phyloP scores from a whole-genome alignment of 2,113 vertebrate genomes.

The Aviceda subcristata region DNA sequence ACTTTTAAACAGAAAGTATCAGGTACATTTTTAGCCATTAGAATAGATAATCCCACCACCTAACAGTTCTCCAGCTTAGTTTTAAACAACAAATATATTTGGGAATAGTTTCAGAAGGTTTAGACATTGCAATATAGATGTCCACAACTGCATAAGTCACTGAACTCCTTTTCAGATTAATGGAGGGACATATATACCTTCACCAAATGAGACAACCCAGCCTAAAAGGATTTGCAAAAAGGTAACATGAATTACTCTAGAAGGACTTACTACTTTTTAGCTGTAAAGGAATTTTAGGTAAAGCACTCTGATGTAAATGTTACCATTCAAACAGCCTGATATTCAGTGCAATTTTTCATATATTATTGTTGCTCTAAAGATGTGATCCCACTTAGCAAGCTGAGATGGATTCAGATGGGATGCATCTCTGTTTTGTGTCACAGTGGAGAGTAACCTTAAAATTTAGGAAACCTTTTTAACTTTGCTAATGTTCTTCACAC shows the following conservation, averaged over 20 bases:
- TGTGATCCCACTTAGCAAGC: rapidly evolving
- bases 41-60: background rate
- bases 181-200: background rate
- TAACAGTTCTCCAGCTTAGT: background rate
- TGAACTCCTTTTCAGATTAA: background rate
- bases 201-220: background rate
- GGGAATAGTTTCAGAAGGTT: background rate
- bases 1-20: background rate
- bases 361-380: background rate
- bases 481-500: background rate
- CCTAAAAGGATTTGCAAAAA: background rate
- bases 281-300: background rate
- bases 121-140: too few species aligned
- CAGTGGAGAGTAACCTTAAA: background rate
- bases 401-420: background rate
- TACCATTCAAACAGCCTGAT: background rate
- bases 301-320: background rate
- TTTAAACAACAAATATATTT: background rate
- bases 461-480: background rate
- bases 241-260: background rate
- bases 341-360: background rate
- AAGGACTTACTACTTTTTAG: background rate
- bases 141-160: background rate
- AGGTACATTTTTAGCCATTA: background rate
- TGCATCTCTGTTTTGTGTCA: background rate